Evolutionary conservation across 2,113 vertebrate species (phyloP).

Genomic region (Tetrao urogallus): DNA sequence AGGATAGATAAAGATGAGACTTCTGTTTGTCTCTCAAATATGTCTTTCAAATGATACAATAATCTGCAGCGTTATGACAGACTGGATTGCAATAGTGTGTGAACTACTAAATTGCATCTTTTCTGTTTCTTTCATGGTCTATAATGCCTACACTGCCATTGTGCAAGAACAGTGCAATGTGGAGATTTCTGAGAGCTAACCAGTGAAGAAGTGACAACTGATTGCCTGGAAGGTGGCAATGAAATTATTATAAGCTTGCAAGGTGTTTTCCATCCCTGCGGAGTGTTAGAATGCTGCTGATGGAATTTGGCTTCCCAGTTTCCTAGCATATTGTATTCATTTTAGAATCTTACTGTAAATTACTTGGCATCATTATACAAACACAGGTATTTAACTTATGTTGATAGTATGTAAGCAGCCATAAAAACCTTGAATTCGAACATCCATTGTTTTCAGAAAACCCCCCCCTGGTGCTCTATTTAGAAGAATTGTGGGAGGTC

Average conservation of each 20-base stretch:
- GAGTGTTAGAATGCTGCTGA: not conserved
- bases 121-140: not conserved
- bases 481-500: not conserved
- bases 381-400: not conserved
- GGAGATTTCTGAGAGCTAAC: not conserved
- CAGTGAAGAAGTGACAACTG: not conserved
- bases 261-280: not conserved
- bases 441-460: not conserved
- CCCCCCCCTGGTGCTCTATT: not conserved
- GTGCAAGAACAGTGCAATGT: not conserved
- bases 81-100: not conserved
- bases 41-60: not conserved
- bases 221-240: not conserved
- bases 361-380: not conserved
- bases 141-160: not conserved
- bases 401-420: not conserved
- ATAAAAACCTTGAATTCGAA: not conserved
- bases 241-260: not conserved
- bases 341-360: not conserved
- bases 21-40: not conserved
- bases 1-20: not conserved
- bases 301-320: not conserved
- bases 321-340: not conserved
- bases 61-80: not conserved
- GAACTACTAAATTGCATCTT: not conserved